Conservation (phyloP, 2,888 invertebrate genomes). For the Drosophila mayaguana region DNA sequence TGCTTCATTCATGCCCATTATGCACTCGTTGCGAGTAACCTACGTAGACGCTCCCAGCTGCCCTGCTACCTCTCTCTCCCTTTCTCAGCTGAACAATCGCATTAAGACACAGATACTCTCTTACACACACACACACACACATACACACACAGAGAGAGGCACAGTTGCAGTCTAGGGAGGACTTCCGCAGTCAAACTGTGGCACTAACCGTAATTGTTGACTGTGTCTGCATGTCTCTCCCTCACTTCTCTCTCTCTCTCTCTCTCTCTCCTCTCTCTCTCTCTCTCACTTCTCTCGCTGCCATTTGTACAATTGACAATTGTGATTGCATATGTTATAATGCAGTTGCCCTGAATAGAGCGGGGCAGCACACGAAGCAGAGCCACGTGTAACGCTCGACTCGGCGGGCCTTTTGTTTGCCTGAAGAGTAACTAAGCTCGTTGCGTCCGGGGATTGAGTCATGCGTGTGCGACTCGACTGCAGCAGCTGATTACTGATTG, state of each 20-base stretch:
- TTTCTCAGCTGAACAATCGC: constrained; percentile 44
- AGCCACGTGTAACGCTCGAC: constrained; percentile 29
- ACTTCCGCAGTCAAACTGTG: constrained; percentile 70
- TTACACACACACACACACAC: constrained; percentile 16
- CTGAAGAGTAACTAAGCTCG: constrained; percentile 17
- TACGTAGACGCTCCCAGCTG: constrained; percentile 18
- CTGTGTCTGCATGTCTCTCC: constrained; percentile 56
- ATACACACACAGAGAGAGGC: neutral
- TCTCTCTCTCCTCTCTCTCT: too few species aligned
- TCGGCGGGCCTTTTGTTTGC: constrained; percentile 33
- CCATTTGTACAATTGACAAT: constrained; percentile 77
- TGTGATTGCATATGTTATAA: constrained; percentile 77
- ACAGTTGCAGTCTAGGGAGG: constrained; percentile 16
- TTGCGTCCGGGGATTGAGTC: constrained; percentile 29
- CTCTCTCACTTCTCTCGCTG: constrained; percentile 41
- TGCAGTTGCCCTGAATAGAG: constrained; percentile 47
- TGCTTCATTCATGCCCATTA: constrained; percentile 66
- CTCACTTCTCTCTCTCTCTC: too few species aligned
- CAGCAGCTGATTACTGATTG: constrained; percentile 67
- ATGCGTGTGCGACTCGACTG: constrained; percentile 25
- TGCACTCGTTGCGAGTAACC: constrained; percentile 58
- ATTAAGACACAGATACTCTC: constrained; percentile 36
- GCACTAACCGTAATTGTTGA: constrained; percentile 76
- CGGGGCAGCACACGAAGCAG: neutral
- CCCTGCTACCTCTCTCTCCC: neutral